Conservation (phyloP, 2,888 invertebrate species). For the Calephelis perditalis region DNA sequence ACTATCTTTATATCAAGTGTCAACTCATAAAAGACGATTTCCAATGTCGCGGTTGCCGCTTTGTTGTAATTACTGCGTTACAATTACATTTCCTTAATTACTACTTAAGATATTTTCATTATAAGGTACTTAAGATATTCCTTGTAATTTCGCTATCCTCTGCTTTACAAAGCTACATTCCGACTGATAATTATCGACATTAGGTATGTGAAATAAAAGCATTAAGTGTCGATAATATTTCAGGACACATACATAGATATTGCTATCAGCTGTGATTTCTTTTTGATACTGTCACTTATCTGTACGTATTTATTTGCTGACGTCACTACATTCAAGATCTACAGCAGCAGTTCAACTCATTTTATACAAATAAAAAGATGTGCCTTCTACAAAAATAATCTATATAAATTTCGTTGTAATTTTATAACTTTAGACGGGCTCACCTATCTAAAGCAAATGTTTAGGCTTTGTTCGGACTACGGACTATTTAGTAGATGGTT, state of each 20-base stretch:
- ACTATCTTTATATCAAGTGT: not conserved
- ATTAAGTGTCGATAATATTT: constrained; percentile 45
- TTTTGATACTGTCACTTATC: constrained; percentile 33
- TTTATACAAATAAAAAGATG: too few species aligned
- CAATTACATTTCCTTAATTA: constrained; percentile 9
- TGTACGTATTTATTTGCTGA: too few species aligned
- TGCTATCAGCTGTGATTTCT: constrained; percentile 53
- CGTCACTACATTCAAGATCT: too few species aligned
- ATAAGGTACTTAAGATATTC: constrained; percentile 11
- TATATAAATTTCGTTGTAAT: too few species aligned
- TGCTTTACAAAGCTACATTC: constrained; percentile 37
- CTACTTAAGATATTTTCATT: constrained; percentile 17
- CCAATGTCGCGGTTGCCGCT: not conserved
- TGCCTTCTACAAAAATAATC: too few species aligned
- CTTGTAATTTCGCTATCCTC: constrained; percentile 10
- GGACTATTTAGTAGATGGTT: too few species aligned
- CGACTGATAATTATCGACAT: constrained; percentile 41
- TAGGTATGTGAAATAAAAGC: constrained; percentile 39
- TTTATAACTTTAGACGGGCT: too few species aligned
- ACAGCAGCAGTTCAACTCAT: too few species aligned
- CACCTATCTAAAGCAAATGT: too few species aligned
- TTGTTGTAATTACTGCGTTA: constrained; percentile 6
- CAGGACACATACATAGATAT: constrained; percentile 39
- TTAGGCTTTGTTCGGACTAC: too few species aligned
- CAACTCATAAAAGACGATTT: constrained; percentile 1